A percentile compares a stretch with the other conserved stretches of the same genome.
phyloP scores from a whole-genome alignment of 1,140 invertebrate genomes.

The Charaxes varanes region DNA sequence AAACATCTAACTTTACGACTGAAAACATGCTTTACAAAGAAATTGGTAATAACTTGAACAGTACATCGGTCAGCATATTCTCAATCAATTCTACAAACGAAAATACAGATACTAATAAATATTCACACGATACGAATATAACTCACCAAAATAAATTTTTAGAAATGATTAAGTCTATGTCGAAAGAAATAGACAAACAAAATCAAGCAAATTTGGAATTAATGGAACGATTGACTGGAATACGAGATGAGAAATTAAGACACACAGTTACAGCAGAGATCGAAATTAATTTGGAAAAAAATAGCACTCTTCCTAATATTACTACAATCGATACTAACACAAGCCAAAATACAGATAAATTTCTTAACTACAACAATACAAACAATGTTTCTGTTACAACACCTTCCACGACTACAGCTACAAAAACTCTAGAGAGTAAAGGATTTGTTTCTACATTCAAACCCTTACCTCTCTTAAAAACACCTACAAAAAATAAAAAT shows the following conservation, averaged over 20 bases:
- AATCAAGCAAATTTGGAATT: constrained; percentile 39
- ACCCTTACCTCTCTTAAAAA: not conserved
- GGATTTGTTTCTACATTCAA: not conserved
- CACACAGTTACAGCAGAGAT: not conserved
- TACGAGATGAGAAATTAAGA: not conserved
- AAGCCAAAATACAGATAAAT: not conserved
- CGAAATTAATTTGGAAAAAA: not conserved
- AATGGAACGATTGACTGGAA: constrained; percentile 20
- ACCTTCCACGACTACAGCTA: not conserved
- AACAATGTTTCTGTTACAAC: not conserved
- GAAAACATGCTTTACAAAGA: not conserved
- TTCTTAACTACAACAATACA: not conserved
- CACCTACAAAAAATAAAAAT: constrained; percentile 14
- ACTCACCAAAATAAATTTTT: constrained; percentile 16
- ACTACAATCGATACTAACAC: too few relatives aligned
- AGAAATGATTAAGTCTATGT: constrained; percentile 33
- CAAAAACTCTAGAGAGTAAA: not conserved
- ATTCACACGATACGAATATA: constrained; percentile 11
- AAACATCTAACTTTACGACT: not conserved
- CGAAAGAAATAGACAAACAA: constrained; percentile 39
- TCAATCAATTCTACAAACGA: constrained; percentile 25
- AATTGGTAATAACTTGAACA: not conserved
- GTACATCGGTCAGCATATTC: constrained; percentile 10
- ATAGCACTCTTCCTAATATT: not conserved
- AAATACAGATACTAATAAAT: constrained; percentile 23